phyloP scores from a whole-genome alignment of 37 sponge, comb jelly and placozoan genomes.

The Chondrilla cf. caribensis region DNA sequence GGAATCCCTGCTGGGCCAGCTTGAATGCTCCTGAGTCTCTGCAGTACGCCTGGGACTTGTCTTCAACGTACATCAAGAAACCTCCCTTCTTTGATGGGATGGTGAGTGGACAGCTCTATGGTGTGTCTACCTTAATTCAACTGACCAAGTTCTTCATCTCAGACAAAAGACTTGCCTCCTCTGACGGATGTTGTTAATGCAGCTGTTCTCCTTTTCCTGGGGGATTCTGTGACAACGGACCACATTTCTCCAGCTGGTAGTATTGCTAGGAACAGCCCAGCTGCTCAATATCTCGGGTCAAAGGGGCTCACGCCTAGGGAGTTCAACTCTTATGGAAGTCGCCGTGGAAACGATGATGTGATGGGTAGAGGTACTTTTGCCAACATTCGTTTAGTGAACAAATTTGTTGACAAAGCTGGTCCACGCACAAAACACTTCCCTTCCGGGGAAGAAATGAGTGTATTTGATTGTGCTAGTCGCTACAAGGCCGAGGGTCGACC shows the following conservation, averaged over 20 bases:
- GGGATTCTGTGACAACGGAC: conserved; percentile 93
- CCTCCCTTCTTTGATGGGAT: conserved; percentile 89
- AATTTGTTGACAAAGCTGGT: conserved; percentile 67
- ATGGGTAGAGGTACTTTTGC: conserved; percentile 96
- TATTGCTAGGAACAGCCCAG: conserved; percentile 87
- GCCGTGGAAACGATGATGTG: conserved; percentile 87
- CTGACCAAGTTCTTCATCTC: background rate
- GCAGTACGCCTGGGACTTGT: conserved; percentile 86
- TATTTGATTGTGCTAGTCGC: conserved; percentile 86
- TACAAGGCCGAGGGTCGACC: conserved; percentile 62
- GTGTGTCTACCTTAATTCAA: background rate
- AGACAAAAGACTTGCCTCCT: conserved; percentile 47
- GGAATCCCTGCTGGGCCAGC: conserved; percentile 77
- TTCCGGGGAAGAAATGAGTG: conserved; percentile 81
- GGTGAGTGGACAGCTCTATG: conserved; percentile 30
- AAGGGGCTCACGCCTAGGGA: conserved; percentile 83
- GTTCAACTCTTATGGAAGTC: conserved; percentile 91
- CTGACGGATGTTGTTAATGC: conserved; percentile 44
- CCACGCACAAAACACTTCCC: conserved; percentile 70
- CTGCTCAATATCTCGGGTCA: conserved; percentile 75
- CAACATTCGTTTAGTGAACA: conserved; percentile 85
- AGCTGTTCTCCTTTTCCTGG: conserved; percentile 72
- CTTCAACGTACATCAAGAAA: conserved; percentile 84
- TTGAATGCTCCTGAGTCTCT: conserved; percentile 65
- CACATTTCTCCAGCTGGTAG: conserved; percentile 94